Conservation (phyloP, 2,113 vertebrate species). For the Damaliscus lunatus region DNA sequence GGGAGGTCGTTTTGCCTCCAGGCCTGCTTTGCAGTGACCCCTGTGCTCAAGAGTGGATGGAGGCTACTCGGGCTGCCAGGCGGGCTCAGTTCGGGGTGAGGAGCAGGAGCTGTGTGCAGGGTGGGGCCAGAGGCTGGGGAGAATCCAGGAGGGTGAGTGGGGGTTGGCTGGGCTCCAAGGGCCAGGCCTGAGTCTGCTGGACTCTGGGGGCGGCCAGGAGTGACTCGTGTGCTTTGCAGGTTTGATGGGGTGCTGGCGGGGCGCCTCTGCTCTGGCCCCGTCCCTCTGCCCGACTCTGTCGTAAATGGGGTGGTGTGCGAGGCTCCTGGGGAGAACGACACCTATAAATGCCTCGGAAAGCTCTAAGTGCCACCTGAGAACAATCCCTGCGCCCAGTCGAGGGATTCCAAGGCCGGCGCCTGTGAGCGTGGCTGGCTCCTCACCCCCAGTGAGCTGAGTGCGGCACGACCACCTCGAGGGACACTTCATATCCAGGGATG, state of each 20-base stretch:
- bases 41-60: too few species aligned
- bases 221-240: neutral
- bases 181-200: neutral
- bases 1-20: neutral
- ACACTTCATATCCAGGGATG: neutral
- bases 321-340: neutral
- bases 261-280: neutral
- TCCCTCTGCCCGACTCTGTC: accelerated
- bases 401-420: neutral
- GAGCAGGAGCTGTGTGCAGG: neutral
- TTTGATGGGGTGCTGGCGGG: neutral
- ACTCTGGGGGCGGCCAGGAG: neutral
- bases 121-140: neutral
- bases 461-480: constrained; percentile 7
- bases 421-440: neutral
- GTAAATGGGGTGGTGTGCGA: neutral
- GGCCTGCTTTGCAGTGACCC: accelerated
- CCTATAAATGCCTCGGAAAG: neutral
- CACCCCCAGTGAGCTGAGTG: neutral
- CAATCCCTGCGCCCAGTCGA: neutral
- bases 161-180: neutral
- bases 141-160: neutral
- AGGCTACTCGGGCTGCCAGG: neutral
- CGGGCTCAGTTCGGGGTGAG: neutral
- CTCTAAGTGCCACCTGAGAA: neutral